These are phyloP conservation scores for Nephrotoma appendiculata DNA, from an alignment of 2,888 invertebrate genomes.

Conservation along the genomic window DNA sequence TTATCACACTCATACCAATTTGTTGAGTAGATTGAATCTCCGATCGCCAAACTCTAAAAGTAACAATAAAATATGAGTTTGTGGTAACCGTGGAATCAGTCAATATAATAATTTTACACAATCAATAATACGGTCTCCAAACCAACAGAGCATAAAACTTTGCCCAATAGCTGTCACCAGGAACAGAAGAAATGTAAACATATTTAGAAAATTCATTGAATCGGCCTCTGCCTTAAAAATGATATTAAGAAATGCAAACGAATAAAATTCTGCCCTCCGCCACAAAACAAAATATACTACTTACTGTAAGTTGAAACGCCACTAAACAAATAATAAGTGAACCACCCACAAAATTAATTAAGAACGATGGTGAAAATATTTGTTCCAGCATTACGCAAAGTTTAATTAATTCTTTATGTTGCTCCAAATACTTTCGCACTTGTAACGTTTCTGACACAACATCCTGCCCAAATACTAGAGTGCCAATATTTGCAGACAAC, in stretches of 20 bases:
- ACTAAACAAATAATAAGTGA: conserved; percentile 25
- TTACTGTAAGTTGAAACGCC: conserved; percentile 23
- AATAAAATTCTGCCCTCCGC: not conserved
- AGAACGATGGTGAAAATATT: conserved; percentile 23
- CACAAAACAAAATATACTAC: not conserved
- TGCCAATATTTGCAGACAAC: not conserved
- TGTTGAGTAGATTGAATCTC: not conserved
- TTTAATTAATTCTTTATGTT: not conserved
- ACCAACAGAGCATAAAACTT: conserved; percentile 22
- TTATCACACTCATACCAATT: not conserved
- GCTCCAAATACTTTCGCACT: not conserved
- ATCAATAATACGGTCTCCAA: conserved; percentile 20
- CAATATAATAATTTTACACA: conserved; percentile 15
- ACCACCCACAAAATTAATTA: conserved; percentile 24
- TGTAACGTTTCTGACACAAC: not conserved
- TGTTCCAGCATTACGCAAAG: conserved; percentile 19
- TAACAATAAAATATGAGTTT: not conserved
- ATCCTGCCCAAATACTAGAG: conserved; percentile 10
- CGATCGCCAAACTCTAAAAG: not conserved
- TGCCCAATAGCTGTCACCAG: conserved; percentile 22
- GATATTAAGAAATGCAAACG: not conserved
- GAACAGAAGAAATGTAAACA: conserved; percentile 17
- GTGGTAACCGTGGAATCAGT: not conserved
- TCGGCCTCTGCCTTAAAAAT: conserved; percentile 12
- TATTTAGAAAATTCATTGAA: conserved; percentile 18